A percentile compares a stretch with the other conserved stretches of the same genome.
Evolutionary conservation across 64 coral and sea anemone genomes (phyloP).

Genomic region (Platygyra sinensis): DNA sequence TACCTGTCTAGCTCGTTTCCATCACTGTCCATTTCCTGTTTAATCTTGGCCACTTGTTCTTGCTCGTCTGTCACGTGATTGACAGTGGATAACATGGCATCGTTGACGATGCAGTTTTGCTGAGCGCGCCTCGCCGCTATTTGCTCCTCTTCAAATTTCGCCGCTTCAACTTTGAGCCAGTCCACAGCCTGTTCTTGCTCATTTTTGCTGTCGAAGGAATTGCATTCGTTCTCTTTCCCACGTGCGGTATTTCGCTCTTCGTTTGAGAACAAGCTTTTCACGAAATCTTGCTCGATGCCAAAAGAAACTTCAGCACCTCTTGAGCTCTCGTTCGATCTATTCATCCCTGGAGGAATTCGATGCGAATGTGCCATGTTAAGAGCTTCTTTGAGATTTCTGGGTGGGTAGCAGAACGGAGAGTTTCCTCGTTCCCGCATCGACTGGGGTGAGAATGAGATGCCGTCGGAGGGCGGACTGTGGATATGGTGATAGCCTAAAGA

Average conservation of each 20-base stretch:
- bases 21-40: conserved; percentile 76
- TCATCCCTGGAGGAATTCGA: background rate
- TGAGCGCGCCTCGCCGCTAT: background rate
- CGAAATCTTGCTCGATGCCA: background rate
- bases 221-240: background rate
- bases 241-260: background rate
- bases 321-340: background rate
- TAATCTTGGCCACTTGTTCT: conserved; percentile 69
- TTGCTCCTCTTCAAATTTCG: conserved; percentile 43
- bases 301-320: background rate
- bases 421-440: conserved; percentile 12
- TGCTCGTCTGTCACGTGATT: conserved; percentile 67
- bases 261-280: background rate
- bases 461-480: background rate
- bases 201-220: background rate
- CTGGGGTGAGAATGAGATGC: background rate
- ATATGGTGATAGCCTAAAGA: background rate
- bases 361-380: conserved; percentile 3
- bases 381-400: conserved; percentile 34
- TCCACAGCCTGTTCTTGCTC: conserved; percentile 20
- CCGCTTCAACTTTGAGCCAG: conserved; percentile 47
- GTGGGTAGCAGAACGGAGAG: background rate
- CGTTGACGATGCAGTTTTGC: conserved; percentile 70
- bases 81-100: conserved; percentile 71
- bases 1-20: conserved; percentile 79